These are phyloP conservation scores for Apocrypta bakeri DNA, from an alignment of 1,140 invertebrate species.

Conservation along the genomic window DNA sequence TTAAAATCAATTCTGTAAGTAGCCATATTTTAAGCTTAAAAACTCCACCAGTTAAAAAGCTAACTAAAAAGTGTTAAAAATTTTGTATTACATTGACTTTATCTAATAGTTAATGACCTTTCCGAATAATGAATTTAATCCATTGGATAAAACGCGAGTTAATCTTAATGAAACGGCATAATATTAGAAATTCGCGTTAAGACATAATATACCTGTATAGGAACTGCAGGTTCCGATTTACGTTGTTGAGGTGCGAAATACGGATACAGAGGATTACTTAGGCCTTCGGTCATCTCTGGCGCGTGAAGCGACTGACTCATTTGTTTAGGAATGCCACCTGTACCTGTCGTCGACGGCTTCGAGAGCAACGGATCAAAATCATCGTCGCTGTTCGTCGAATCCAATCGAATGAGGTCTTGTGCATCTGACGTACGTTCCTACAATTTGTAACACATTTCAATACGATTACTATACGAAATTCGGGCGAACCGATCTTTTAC, in stretches of 20 bases:
- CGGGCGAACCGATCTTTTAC: no score
- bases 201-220: conserved; percentile 19
- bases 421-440: conserved; percentile 64
- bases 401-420: conserved; percentile 78
- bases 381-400: conserved; percentile 76
- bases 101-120: no score
- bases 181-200: no score
- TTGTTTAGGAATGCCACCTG: conserved; percentile 56
- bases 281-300: conserved; percentile 70
- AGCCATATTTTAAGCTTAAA: no score
- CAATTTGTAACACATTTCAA: background rate
- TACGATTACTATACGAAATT: background rate
- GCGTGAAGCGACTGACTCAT: conserved; percentile 71
- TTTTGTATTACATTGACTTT: no score
- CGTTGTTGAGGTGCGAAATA: conserved; percentile 74
- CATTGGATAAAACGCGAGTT: no score
- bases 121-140: no score
- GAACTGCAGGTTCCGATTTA: conserved; percentile 28
- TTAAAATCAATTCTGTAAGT: no score
- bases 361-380: conserved; percentile 79
- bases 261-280: conserved; percentile 78
- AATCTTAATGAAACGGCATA: no score
- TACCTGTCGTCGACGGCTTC: conserved; percentile 58
- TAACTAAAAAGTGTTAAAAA: no score
- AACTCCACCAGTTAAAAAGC: no score